Percentiles rank a stretch among this genome's conserved stretches.
Conservation (phyloP, 2,888 invertebrate genomes). For the Heliconius cydno region DNA sequence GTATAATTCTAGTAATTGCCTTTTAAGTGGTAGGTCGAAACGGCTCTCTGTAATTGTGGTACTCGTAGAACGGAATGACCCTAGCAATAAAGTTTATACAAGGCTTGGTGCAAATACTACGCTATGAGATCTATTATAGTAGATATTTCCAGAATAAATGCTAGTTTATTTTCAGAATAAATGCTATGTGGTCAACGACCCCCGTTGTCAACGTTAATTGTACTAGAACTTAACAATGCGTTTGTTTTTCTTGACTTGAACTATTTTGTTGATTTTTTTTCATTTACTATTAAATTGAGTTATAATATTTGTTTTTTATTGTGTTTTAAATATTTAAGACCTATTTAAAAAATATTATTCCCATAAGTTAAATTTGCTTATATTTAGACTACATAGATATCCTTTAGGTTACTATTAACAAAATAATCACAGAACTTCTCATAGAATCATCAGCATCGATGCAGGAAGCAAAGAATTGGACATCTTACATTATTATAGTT, state of each 20-base stretch:
- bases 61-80: constrained; percentile 33
- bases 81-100: constrained; percentile 47
- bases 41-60: constrained; percentile 38
- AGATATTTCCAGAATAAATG: constrained; percentile 45
- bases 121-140: constrained; percentile 44
- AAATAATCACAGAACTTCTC: not conserved
- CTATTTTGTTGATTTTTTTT: constrained; percentile 2
- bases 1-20: constrained; percentile 10
- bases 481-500: constrained; percentile 35
- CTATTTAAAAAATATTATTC: not conserved
- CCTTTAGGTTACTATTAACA: not conserved
- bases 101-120: constrained; percentile 43
- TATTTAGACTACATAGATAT: not conserved
- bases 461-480: constrained; percentile 30
- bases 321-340: not conserved
- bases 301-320: not conserved
- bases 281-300: not conserved
- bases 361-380: not conserved
- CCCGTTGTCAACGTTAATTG: constrained; percentile 57
- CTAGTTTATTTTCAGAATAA: constrained; percentile 48
- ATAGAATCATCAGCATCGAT: constrained; percentile 1
- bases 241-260: not conserved
- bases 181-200: constrained; percentile 63
- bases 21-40: constrained; percentile 25
- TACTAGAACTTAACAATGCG: constrained; percentile 50